A percentile compares a stretch with the other conserved stretches of the same genome.
Evolutionary conservation across 2,797 vertebrate genomes (phyloP).

Genomic region (Enteromius mattozi): DNA sequence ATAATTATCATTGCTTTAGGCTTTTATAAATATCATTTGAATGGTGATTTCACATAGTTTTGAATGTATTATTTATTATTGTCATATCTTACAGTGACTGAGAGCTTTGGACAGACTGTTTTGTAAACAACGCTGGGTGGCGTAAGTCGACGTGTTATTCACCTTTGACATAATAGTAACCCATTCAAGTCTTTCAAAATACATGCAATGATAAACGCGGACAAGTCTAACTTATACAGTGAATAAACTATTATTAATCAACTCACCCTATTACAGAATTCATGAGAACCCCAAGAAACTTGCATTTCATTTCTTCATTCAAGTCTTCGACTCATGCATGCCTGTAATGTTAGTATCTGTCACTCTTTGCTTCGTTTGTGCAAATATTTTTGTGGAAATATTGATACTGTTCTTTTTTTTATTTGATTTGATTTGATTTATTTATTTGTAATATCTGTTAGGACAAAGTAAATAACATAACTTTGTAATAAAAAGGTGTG

Average conservation of each 20-base stretch:
- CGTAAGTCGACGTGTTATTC: conserved; percentile 74
- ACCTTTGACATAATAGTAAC: not conserved
- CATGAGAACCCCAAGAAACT: not conserved
- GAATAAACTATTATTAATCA: not conserved
- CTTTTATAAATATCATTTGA: not conserved
- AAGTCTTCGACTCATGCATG: no score
- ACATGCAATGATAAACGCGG: not conserved
- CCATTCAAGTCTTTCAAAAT: not conserved
- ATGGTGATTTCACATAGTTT: not conserved
- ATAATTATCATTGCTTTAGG: not conserved
- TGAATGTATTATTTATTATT: not conserved
- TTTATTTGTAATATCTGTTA: not conserved
- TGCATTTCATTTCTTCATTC: not conserved
- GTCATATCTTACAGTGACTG: conserved; percentile 30
- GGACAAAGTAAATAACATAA: not conserved
- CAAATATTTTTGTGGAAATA: no score
- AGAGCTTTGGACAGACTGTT: conserved; percentile 80
- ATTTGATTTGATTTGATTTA: no score
- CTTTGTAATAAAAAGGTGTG: no score
- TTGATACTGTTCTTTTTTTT: not conserved
- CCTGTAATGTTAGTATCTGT: no score
- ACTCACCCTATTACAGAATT: not conserved
- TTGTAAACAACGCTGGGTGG: conserved; percentile 86
- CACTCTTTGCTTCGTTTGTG: no score
- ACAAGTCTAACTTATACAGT: not conserved